phyloP scores from a whole-genome alignment of 2,113 vertebrate genomes.

The Etia nguti region DNA sequence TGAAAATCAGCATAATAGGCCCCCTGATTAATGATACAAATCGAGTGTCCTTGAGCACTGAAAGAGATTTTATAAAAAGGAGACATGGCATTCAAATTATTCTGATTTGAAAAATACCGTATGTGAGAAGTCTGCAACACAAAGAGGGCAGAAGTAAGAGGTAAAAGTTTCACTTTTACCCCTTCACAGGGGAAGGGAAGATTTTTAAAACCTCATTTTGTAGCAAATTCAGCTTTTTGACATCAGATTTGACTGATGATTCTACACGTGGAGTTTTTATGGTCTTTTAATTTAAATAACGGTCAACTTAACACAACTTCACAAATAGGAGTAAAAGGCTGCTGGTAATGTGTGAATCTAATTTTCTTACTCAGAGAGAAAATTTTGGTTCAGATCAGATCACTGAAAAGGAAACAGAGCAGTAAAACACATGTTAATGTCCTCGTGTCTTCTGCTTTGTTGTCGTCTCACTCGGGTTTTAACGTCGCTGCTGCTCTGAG shows the following conservation, averaged over 20 bases:
- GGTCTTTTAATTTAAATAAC: background rate
- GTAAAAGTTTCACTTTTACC: background rate
- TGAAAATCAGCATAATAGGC: background rate
- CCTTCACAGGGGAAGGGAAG: background rate
- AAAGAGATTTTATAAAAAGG: background rate
- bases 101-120: background rate
- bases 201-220: background rate
- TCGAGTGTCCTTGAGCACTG: fast-evolving
- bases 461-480: background rate
- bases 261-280: background rate
- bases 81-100: fast-evolving
- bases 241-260: background rate
- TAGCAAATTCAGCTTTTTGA: background rate
- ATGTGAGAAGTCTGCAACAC: background rate
- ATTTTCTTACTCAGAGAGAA: background rate
- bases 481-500: background rate
- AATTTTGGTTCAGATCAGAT: background rate
- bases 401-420: background rate
- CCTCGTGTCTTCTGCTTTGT: background rate
- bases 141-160: background rate
- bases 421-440: background rate
- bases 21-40: background rate
- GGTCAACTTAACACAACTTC: background rate
- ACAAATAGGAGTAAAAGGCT: no score
- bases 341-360: background rate